These are phyloP conservation scores for Drosophila baimaii DNA, from an alignment of 1,140 invertebrate genomes.

Conservation along the genomic window DNA sequence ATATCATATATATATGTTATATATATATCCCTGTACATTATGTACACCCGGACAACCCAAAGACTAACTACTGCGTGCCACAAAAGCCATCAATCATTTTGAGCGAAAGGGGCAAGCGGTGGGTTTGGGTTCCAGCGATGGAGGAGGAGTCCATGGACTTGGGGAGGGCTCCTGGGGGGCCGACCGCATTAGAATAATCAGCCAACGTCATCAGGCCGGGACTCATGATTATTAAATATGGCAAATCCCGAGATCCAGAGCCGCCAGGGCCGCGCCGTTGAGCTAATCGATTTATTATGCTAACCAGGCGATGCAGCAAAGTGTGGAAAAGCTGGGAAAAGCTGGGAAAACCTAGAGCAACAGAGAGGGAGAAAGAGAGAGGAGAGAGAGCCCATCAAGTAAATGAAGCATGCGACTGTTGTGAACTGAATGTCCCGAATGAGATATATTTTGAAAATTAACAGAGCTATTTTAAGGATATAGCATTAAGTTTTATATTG, in stretches of 20 bases:
- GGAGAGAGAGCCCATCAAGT: conserved; percentile 38
- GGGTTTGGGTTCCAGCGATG: conserved; percentile 18
- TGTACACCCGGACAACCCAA: conserved; percentile 38
- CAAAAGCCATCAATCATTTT: conserved; percentile 82
- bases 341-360: conserved; percentile 5
- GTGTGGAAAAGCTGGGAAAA: conserved; percentile 47
- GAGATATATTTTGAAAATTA: conserved; percentile 24
- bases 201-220: conserved; percentile 64
- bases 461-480: background rate
- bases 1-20: conserved; percentile 23
- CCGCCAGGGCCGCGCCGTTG: conserved; percentile 12
- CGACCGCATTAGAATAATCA: conserved; percentile 76
- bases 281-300: conserved; percentile 83
- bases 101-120: conserved; percentile 79
- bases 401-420: conserved; percentile 63
- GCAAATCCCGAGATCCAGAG: conserved; percentile 55
- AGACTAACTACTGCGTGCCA: conserved; percentile 67
- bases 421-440: background rate
- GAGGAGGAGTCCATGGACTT: conserved; percentile 11
- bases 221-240: conserved; percentile 81
- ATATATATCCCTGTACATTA: conserved; percentile 40
- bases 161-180: conserved; percentile 4
- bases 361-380: background rate
- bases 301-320: conserved; percentile 79
- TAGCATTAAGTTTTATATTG: too few relatives aligned